A percentile compares a stretch with the other conserved stretches of the same genome.
These are phyloP conservation scores for Drosophila kanekoi DNA, from an alignment of 2,888 invertebrate species.

Conservation along the genomic window DNA sequence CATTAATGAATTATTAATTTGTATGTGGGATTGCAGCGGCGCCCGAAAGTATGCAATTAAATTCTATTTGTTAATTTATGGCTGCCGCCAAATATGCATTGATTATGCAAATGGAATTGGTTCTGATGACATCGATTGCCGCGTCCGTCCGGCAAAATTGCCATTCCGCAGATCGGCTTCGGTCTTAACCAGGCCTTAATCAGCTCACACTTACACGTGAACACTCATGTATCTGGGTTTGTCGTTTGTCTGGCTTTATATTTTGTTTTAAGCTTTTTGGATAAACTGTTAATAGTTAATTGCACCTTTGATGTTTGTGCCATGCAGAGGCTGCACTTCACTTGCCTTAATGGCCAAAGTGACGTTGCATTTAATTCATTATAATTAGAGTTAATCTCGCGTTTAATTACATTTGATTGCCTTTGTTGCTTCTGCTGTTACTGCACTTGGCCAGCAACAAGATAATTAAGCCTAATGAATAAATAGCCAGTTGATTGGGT, in stretches of 20 bases:
- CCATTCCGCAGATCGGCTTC: constrained; percentile 21
- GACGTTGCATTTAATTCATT: constrained; percentile 71
- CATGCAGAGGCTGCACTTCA: constrained; percentile 30
- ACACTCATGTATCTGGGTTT: neutral
- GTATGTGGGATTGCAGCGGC: constrained; percentile 43
- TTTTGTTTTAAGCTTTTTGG: constrained; percentile 43
- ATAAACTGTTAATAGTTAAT: constrained; percentile 70
- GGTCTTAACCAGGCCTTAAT: constrained; percentile 60
- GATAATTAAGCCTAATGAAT: constrained; percentile 68
- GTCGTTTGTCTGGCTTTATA: neutral
- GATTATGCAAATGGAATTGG: constrained; percentile 78
- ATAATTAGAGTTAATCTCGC: constrained; percentile 75
- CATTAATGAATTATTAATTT: constrained; percentile 81
- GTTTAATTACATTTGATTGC: constrained; percentile 78
- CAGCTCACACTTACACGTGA: constrained; percentile 23
- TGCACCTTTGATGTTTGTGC: constrained; percentile 58
- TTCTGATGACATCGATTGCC: constrained; percentile 22
- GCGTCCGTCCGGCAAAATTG: constrained; percentile 19
- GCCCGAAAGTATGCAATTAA: constrained; percentile 79
- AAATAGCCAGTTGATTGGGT: constrained; percentile 46
- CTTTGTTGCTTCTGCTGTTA: constrained; percentile 32
- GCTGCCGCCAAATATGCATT: constrained; percentile 73
- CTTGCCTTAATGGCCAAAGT: constrained; percentile 33
- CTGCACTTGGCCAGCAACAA: constrained; percentile 20
- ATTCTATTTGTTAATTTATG: constrained; percentile 81